Evolutionary conservation across 2,113 vertebrate genomes (phyloP), one percentile per base, ranked within the genome.

Genomic region (Barnardius zonarius): DNA sequence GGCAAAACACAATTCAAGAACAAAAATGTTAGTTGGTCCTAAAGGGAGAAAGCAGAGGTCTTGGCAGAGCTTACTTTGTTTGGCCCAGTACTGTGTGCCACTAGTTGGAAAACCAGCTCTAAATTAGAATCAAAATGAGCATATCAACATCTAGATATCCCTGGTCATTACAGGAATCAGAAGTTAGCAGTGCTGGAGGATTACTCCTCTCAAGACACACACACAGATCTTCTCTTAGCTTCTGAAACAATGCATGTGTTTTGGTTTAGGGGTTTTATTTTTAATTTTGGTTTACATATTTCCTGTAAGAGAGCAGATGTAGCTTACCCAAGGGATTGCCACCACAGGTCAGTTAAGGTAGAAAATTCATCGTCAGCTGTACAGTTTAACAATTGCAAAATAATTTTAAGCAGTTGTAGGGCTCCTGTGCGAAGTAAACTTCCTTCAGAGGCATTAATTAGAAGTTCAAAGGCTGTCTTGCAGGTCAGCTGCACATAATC

Each of bases 371-470:
- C 73, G 79, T 72, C 66, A 79, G 39, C 52, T 19, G 25, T 48
- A 19, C 17, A 25, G 61, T 82, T 84, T 61, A 62, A 75, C 62
- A 79, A 27, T 76, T 86, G 68, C 43, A 72, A 72, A 92, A 75
- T 64, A 52, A 75, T 84, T 75, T 44, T 52, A 68, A 84, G 70
- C 69, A 84, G n/a, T 81, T 85, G 39, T 18, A 28, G 14, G 25
- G 55, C 62, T 86, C 11, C 20, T 68, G 52, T 54, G 24, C 28
- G 46, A 94, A 72, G 55, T 24, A 19, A 54, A 46, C 28, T 83
- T 86, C 86, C 62, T 89, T 59, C 88, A 62, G 84, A 83, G 31
- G 30, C 55, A 82, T 55, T 88, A 64, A 93, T 95, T 86, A 74
- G 64, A 77, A 86, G 73, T 94, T 90, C 88, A 91, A 63, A 84